phyloP scores from a whole-genome alignment of 2,888 invertebrate genomes.

The Coleophora flavipennella region DNA sequence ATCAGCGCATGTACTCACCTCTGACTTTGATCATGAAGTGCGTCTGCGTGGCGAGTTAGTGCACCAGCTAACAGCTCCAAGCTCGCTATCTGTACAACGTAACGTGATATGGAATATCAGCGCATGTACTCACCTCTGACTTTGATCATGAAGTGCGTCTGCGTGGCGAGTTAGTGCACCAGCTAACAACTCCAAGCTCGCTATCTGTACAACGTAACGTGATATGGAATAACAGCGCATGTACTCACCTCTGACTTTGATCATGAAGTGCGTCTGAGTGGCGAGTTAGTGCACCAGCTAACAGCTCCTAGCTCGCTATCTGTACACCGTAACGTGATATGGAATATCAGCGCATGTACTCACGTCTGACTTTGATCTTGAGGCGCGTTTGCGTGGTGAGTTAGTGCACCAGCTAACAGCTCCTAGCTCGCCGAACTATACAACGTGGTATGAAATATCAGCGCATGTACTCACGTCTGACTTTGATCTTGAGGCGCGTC shows the following conservation, averaged over 20 bases:
- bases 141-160: slow-evolving; percentile 88
- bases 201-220: too few relatives aligned
- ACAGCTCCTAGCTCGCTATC: too few relatives aligned
- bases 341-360: slow-evolving; percentile 41
- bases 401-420: slow-evolving; percentile 81
- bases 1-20: slow-evolving; percentile 73
- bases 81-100: too few relatives aligned
- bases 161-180: slow-evolving; percentile 86
- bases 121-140: slow-evolving; percentile 84
- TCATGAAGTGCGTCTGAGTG: slow-evolving; percentile 84
- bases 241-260: slow-evolving; percentile 90
- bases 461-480: slow-evolving; percentile 80
- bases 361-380: slow-evolving; percentile 91
- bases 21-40: slow-evolving; percentile 91
- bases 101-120: too few relatives aligned
- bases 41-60: slow-evolving; percentile 86
- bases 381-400: slow-evolving; percentile 87
- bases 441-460: too few relatives aligned
- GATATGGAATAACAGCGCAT: background rate
- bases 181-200: slow-evolving; percentile 61
- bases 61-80: too few relatives aligned
- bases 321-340: too few relatives aligned
- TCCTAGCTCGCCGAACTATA: too few relatives aligned
- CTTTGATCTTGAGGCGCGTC: slow-evolving; percentile 88
- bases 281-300: slow-evolving; percentile 89